Conservation (phyloP, 2,888 invertebrate species). For the Epirrita christyi region DNA sequence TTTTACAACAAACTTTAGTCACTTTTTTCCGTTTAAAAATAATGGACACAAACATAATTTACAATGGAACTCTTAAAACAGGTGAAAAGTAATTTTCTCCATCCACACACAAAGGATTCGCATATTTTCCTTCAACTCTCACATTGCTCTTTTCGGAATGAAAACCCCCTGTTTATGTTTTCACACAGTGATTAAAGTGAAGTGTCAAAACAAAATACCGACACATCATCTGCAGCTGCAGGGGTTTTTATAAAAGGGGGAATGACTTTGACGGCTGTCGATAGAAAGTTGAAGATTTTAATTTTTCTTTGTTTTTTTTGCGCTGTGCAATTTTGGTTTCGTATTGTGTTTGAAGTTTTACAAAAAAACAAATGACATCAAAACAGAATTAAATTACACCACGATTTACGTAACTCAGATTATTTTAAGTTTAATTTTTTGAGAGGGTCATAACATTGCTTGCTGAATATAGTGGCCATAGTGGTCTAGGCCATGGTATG, state of each 20-base stretch:
- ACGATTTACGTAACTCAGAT: neutral
- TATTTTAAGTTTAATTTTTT: no score
- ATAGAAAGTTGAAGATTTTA: conserved; percentile 20
- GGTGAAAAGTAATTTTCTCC: conserved; percentile 54
- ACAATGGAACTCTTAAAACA: conserved; percentile 33
- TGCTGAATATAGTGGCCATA: no score
- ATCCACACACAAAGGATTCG: conserved; percentile 55
- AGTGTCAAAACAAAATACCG: conserved; percentile 82
- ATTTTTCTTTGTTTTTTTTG: conserved; percentile 14
- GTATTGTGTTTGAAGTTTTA: neutral
- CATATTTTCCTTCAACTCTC: conserved; percentile 60
- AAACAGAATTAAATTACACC: neutral
- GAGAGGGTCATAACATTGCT: no score
- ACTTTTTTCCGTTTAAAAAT: neutral
- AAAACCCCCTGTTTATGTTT: conserved; percentile 76
- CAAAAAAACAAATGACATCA: neutral
- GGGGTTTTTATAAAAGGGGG: conserved; percentile 3
- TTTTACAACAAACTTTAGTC: neutral
- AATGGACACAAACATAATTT: neutral
- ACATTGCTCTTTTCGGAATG: conserved; percentile 78
- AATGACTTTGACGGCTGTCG: conserved; percentile 15
- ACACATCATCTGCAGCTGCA: conserved; percentile 31
- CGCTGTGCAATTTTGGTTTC: neutral
- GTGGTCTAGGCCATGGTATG: no score
- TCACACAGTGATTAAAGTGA: conserved; percentile 82